phyloP scores from a whole-genome alignment of 2,113 vertebrate genomes.

The Hippoglossus stenolepis region DNA sequence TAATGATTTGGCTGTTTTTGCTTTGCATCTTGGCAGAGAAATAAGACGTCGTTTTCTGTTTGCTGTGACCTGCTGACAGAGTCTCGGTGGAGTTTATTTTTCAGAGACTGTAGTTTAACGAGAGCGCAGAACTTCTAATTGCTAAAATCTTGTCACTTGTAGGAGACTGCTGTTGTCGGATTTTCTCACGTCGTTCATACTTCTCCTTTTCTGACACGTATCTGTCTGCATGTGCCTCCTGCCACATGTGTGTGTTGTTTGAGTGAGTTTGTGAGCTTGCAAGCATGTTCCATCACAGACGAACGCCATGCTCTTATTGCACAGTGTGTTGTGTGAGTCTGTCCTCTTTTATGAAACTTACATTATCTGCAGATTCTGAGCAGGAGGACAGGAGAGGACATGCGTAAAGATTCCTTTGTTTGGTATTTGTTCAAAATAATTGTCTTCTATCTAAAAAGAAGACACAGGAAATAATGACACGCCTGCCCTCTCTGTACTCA shows the following conservation, averaged over 20 bases:
- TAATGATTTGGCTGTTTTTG: conserved; percentile 65
- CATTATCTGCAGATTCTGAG: background rate
- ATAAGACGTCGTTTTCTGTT: conserved; percentile 23
- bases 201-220: background rate
- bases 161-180: conserved; percentile 7
- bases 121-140: conserved; percentile 53
- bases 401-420: background rate
- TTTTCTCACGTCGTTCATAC: conserved; percentile 40
- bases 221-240: conserved; percentile 58
- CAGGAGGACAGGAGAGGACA: background rate
- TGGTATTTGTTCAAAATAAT: background rate
- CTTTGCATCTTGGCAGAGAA: conserved; percentile 67
- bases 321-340: conserved; percentile 25
- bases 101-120: background rate
- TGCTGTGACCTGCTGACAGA: conserved; percentile 32
- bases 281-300: conserved; percentile 46
- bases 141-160: conserved; percentile 34
- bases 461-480: background rate
- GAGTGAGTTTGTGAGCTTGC: conserved; percentile 32
- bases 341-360: background rate
- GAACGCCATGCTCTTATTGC: conserved; percentile 15
- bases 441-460: background rate
- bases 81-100: conserved; percentile 27
- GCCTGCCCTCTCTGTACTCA: conserved; percentile 1
- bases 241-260: conserved; percentile 16